phyloP scores from a whole-genome alignment of 2,888 invertebrate genomes.

The Atrina japonica region DNA sequence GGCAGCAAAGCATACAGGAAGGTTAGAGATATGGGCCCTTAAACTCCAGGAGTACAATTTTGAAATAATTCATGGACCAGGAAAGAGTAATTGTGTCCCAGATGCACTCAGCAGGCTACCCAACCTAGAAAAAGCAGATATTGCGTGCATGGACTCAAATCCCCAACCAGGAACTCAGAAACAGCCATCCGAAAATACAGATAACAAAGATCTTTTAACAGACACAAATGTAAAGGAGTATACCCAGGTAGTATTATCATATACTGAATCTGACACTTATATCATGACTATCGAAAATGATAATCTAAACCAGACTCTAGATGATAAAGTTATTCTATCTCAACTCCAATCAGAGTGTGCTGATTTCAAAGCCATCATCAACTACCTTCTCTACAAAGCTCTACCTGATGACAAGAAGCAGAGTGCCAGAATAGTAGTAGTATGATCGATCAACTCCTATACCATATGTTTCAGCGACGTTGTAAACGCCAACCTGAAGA shows the following conservation, averaged over 20 bases:
- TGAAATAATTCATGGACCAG: constrained; percentile 31
- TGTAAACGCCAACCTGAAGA: constrained; percentile 9
- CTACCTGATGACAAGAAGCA: constrained; percentile 30
- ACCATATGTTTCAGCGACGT: constrained; percentile 34
- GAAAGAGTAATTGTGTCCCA: constrained; percentile 35
- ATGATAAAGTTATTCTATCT: constrained; percentile 10
- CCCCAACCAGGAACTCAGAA: too few species aligned
- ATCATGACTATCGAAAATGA: constrained; percentile 1
- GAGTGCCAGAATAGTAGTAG: constrained; percentile 16
- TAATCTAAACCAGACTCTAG: not conserved
- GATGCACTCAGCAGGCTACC: constrained; percentile 27
- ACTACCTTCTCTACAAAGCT: constrained; percentile 18
- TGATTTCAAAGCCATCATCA: constrained; percentile 31
- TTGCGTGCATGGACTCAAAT: too few species aligned
- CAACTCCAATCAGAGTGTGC: constrained; percentile 37
- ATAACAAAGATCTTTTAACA: too few species aligned
- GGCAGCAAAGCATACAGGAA: constrained; percentile 40
- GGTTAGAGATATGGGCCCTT: constrained; percentile 47
- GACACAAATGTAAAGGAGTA: constrained; percentile 1
- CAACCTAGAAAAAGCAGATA: too few species aligned
- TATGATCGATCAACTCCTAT: constrained; percentile 37
- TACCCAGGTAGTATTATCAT: not conserved
- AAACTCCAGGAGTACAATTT: constrained; percentile 46
- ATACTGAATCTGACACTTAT: not conserved
- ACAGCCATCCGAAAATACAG: too few species aligned